Evolutionary conservation across 2,888 invertebrate genomes (phyloP), one percentile per base, ranked within the genome.

Genomic region (Drosophila villosipedis): DNA sequence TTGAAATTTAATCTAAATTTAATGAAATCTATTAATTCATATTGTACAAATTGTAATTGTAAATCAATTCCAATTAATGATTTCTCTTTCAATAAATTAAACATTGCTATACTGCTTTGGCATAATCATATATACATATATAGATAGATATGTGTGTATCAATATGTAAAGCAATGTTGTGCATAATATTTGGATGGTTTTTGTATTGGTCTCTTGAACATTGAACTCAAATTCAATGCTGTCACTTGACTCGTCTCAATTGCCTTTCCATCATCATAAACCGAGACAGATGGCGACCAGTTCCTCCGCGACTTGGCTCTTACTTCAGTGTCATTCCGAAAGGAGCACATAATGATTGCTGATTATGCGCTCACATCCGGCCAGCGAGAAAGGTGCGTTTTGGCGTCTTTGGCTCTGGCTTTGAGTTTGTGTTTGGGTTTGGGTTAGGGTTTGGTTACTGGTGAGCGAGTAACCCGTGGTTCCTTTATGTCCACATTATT

Each of bases 251-350:
- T 76, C 58, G 64, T 30, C 65, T 75, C 73, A 76, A 83, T 83
- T 73, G 78, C 63, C 78, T 76, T 84, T 85, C 83, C 85, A 88
- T 84, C 85, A 82, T 53, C 72, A 74, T 73, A 78, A 84, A 71
- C 55, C 59, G 58, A 59, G 69, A 69, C 53, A 52, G 70, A 72
- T 68, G 62, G 58, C 58, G 64, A 58, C 50, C 50, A 43, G 39
- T 10, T 49, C 47, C 31, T 39, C 57, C n/a, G 52, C 25, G 2
- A 28, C 50, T 19, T 16, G 4, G 14, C 35, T 16, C n/a, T n/a
- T 31, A 30, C 49, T 31, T 22, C 59, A 30, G 47, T 62, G 69
- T 71, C 68, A 63, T 68, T 49, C 33, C 54, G 22, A 47, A 63
- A n/a, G 63, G 37, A 54, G 55, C 69, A 73, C 79, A 71, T 82